Conservation (phyloP, 2,888 invertebrate genomes). For the Taenaris catops region DNA sequence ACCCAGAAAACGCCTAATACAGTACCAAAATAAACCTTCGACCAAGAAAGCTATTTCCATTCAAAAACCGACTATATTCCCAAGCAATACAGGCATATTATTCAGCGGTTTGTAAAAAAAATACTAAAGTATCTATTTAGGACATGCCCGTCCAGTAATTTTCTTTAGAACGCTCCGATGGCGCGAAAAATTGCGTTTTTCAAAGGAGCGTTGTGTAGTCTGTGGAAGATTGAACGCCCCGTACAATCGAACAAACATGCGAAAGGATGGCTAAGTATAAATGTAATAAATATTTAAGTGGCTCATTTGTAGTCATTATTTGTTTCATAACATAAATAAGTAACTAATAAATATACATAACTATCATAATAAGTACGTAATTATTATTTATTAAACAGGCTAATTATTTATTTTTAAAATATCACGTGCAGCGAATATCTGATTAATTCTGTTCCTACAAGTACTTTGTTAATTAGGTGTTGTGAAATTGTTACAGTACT, state of each 20-base stretch:
- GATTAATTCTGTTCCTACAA: no score
- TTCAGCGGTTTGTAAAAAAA: constrained; percentile 29
- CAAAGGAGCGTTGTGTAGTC: constrained; percentile 45
- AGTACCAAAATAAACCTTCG: constrained; percentile 30
- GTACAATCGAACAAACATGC: constrained; percentile 8
- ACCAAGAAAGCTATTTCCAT: constrained; percentile 18
- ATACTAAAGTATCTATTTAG: constrained; percentile 45
- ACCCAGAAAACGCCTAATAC: constrained; percentile 50
- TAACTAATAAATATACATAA: no score
- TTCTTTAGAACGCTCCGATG: constrained; percentile 70
- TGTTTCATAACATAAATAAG: no score
- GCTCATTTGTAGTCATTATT: no score
- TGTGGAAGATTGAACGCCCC: constrained; percentile 38
- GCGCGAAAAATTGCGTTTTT: constrained; percentile 70
- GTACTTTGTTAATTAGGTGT: no score
- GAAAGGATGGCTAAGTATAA: no score
- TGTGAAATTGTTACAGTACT: no score
- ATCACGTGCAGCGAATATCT: no score
- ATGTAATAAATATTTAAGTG: no score
- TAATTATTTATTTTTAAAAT: no score
- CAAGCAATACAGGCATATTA: constrained; percentile 17
- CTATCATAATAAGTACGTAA: no score
- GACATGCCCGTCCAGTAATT: constrained; percentile 54
- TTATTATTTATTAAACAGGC: no score
- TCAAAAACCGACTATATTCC: constrained; percentile 32